phyloP scores from a whole-genome alignment of 2,113 vertebrate genomes.

The Dicaeum eximium region DNA sequence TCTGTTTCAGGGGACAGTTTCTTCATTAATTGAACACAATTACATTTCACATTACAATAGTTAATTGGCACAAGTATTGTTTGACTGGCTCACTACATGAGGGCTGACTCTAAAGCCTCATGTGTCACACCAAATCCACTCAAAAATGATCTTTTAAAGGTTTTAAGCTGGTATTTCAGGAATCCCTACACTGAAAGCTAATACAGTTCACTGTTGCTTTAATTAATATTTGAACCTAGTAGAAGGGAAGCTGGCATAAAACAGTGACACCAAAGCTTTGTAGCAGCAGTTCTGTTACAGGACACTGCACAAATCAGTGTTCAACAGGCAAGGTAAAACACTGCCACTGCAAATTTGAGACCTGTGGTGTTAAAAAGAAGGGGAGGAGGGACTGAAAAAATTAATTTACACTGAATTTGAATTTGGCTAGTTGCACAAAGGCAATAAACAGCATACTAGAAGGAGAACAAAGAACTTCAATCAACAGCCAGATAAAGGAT shows the following conservation, averaged over 20 bases:
- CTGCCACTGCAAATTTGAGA: neutral
- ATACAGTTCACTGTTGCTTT: neutral
- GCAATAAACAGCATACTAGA: neutral
- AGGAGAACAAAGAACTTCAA: neutral
- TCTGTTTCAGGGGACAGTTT: neutral
- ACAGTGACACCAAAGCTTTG: neutral
- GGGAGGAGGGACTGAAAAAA: neutral
- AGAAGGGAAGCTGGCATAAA: neutral
- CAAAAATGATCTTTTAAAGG: neutral
- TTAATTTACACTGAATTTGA: neutral
- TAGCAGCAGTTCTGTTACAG: fast-evolving
- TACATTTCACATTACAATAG: neutral
- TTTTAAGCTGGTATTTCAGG: neutral
- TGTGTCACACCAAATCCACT: neutral
- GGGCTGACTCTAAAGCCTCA: neutral
- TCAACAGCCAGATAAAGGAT: neutral
- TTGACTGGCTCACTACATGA: neutral
- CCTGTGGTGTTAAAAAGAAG: neutral
- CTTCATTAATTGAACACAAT: neutral
- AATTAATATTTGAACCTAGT: neutral
- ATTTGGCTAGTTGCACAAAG: neutral
- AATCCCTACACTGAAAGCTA: neutral
- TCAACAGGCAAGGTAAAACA: neutral
- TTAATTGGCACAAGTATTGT: neutral
- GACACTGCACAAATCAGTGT: neutral